phyloP scores from a whole-genome alignment of 2,113 vertebrate genomes.

The Malurus melanocephalus region DNA sequence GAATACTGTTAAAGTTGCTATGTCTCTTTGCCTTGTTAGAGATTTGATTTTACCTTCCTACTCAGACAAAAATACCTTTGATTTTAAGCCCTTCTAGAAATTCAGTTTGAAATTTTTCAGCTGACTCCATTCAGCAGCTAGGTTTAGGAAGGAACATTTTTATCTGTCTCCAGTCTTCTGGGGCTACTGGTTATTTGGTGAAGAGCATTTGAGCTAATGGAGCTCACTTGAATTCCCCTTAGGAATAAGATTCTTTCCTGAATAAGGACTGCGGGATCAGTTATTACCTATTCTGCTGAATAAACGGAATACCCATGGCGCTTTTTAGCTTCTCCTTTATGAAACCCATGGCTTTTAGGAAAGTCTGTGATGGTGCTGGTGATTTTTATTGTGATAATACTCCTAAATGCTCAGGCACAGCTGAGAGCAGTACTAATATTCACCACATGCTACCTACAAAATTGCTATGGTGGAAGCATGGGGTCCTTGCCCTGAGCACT shows the following conservation, averaged over 20 bases:
- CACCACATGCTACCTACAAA: slow-evolving; percentile 4
- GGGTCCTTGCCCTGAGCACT: slow-evolving; percentile 23
- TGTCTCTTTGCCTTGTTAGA: background rate
- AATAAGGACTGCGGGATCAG: background rate
- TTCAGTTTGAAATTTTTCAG: slow-evolving; percentile 47
- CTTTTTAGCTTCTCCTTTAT: slow-evolving; percentile 47
- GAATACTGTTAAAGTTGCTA: background rate
- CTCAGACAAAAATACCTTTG: slow-evolving; percentile 12
- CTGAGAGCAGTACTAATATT: slow-evolving; percentile 21
- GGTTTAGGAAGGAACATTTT: slow-evolving; percentile 23
- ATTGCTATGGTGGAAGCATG: background rate
- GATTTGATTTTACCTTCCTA: slow-evolving; percentile 1
- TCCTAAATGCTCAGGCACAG: slow-evolving; percentile 13
- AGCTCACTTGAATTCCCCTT: slow-evolving; percentile 40
- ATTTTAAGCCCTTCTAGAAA: slow-evolving; percentile 30
- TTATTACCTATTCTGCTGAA: slow-evolving; percentile 49
- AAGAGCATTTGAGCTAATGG: slow-evolving; percentile 54
- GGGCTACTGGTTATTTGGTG: slow-evolving; percentile 50
- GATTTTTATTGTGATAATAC: slow-evolving; percentile 51
- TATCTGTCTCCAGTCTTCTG: slow-evolving; percentile 15
- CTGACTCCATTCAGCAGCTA: slow-evolving; percentile 4
- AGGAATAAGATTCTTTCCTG: slow-evolving; percentile 34
- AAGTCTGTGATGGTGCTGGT: slow-evolving; percentile 15
- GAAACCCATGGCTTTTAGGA: slow-evolving; percentile 36
- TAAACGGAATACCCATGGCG: slow-evolving; percentile 38